Conservation (phyloP, 2,797 vertebrate species). For the Anguilla marmorata region DNA sequence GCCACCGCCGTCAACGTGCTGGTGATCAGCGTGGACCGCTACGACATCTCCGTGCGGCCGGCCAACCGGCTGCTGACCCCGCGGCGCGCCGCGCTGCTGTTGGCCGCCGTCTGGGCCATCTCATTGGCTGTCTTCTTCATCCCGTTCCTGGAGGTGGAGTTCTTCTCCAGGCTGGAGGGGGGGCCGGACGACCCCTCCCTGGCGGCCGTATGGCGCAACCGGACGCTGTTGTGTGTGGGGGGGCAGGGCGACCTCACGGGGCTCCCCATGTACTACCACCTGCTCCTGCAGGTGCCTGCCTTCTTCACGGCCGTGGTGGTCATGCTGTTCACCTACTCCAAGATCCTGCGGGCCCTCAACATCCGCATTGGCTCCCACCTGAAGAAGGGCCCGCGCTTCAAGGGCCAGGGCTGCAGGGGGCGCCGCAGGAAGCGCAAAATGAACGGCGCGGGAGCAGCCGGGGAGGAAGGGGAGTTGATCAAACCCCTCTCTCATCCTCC, state of each 20-base stretch:
- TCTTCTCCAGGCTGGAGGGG: conserved; percentile 60
- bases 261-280: conserved; percentile 77
- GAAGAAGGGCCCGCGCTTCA: conserved; percentile 67
- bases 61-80: conserved; percentile 77
- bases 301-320: conserved; percentile 74
- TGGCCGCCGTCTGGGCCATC: conserved; percentile 74
- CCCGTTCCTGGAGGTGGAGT: conserved; percentile 79
- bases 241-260: conserved; percentile 73
- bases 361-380: conserved; percentile 80
- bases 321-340: conserved; percentile 78
- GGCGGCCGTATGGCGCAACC: conserved; percentile 69
- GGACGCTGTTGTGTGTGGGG: conserved; percentile 75
- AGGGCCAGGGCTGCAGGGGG: conserved; percentile 70
- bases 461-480: conserved; percentile 60
- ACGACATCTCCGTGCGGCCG: conserved; percentile 80
- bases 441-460: conserved; percentile 62
- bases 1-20: conserved; percentile 79
- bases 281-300: conserved; percentile 74
- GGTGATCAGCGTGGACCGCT: conserved; percentile 78
- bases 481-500: conserved; percentile 69
- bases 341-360: conserved; percentile 80
- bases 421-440: conserved; percentile 63
- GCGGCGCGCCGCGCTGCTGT: conserved; percentile 68
- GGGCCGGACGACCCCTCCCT: conserved; percentile 49
- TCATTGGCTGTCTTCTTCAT: conserved; percentile 79